Base-by-base conservation (phyloP, 2,888 invertebrate genomes). In the Agriopis marginaria region DNA sequence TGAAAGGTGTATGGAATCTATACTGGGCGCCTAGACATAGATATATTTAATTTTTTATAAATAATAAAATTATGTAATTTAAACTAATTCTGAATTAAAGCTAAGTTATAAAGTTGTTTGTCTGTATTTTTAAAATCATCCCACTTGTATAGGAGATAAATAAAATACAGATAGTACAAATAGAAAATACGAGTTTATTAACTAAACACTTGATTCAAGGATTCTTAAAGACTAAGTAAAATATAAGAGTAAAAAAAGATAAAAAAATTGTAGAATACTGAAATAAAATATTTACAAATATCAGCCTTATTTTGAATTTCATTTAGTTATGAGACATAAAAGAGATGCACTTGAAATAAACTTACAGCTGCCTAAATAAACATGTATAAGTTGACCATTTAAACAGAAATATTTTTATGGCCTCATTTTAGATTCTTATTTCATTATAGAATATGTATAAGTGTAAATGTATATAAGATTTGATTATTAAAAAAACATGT, bases 281-380 rank as follows among this genome's bases (percentile, higher is more conserved):
- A 82, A 78, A 80, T 79, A 78, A 83, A 81, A 79, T 90, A 91
- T 91, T 83, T 91, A 91, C 88, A 90, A 81, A 84, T 75, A 86
- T 92, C 93, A 93, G 93, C 92, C 93, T 92, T 91, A 86, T 88
- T 79, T 80, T 76, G 75, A 82, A 79, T 80, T 82, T 82, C 75
- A 82, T 75, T 56, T 65, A 68, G 63, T 53, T 75, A 80, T 64
- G 14, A 62, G 69, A 70, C 76, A 77, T 63, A 74, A 70, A 75
- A 77, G 73, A 72, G 53, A 71, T 77, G 70, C 69, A 72, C 70
- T 76, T 78, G 75, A 61, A 75, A 63, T 47, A 65, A 58, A 54
- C 56, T 23, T 66, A 60, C 44, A 75, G 64, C 53, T 67, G 58
- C 63, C 58, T 62, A 67, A 56, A 42, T 17, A 42, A 42, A n/a